Evolutionary conservation across 2,113 vertebrate genomes (phyloP), one percentile per base, ranked within the genome.

Genomic region (Hydrolagus affinis): DNA sequence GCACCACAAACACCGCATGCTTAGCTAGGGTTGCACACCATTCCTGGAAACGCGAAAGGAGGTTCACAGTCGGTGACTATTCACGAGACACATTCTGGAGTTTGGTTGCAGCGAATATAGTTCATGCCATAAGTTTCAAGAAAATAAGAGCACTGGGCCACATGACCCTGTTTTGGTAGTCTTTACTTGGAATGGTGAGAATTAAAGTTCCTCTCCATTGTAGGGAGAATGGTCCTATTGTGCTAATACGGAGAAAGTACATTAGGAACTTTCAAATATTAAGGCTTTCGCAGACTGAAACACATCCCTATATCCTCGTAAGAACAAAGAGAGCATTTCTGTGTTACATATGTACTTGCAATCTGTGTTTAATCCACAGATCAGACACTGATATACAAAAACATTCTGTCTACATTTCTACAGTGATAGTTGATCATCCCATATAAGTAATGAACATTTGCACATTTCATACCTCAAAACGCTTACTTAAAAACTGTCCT

Each of bases 221-320:
- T 30, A 64, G 12, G 23, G 30, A 30, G 62, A 83, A 28, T 19
- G 32, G 62, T 66, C 62, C 17, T 21, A 32, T 83, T 83, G 78
- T 83, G 78, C 78, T 68, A 56, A 11, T 83, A 10, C 6, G 66
- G 32, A 66, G 25, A 60, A 83, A 83, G 78, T 83, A 83, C 30
- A 83, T 60, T 66, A 17, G 62, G 8, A 32, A 83, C 9, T 66
- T 83, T 44, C 44, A 44, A 44, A 44, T 44, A 44, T 44, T 83
- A 83, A 83, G 78, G 78, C 78, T 25, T 66, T 64, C 23, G 19
- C 14, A 78, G 76, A 12, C 62, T 15, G 25, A 78, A 78, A 80
- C 64, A 80, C n/a, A 74, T 0, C 10, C 66, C 32, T 1, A 10
- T 66, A 21, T 66, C 60, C 78, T 66, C 9, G 4, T 56, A 19